A percentile compares a stretch with the other conserved stretches of the same genome.
Evolutionary conservation across 2,797 vertebrate genomes (phyloP).

Genomic region (Otus scops): DNA sequence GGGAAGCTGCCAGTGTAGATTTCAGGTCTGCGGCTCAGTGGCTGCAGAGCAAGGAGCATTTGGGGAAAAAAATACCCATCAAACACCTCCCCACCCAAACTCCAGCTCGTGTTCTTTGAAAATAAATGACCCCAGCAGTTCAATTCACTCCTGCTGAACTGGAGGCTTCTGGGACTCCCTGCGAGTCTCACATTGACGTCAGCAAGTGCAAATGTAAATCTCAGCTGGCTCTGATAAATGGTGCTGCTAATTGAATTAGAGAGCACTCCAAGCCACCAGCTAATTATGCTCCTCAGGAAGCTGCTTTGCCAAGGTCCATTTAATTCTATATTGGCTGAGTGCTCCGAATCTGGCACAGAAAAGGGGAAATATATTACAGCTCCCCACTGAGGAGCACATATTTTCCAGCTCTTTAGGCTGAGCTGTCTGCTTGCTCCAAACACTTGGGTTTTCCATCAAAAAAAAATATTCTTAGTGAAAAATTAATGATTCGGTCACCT

Average conservation of each 20-base stretch:
- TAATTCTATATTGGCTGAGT: conserved; percentile 68
- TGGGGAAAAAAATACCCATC: not conserved
- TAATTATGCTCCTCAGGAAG: conserved; percentile 73
- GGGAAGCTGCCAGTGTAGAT: not conserved
- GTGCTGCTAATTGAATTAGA: conserved; percentile 78
- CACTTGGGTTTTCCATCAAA: not conserved
- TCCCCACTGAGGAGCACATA: conserved; percentile 16
- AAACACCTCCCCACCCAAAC: not conserved
- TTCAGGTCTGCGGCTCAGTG: not conserved
- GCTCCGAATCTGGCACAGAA: conserved; percentile 47
- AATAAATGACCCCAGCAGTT: conserved; percentile 39
- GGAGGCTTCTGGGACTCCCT: conserved; percentile 59
- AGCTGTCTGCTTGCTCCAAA: not conserved
- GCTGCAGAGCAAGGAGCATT: not conserved
- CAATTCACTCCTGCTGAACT: conserved; percentile 42
- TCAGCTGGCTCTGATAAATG: conserved; percentile 69
- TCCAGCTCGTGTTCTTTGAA: conserved; percentile 14
- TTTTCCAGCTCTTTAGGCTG: conserved; percentile 30
- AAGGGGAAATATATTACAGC: conserved; percentile 43
- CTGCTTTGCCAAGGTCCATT: conserved; percentile 72
- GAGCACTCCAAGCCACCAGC: conserved; percentile 68
- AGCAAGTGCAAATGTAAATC: conserved; percentile 67
- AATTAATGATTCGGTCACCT: not conserved
- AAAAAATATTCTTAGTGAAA: not conserved
- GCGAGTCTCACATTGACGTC: conserved; percentile 64